Evolutionary conservation across 1,140 invertebrate species (phyloP), one percentile per base, ranked within the genome.

Genomic region (Pantala flavescens): DNA sequence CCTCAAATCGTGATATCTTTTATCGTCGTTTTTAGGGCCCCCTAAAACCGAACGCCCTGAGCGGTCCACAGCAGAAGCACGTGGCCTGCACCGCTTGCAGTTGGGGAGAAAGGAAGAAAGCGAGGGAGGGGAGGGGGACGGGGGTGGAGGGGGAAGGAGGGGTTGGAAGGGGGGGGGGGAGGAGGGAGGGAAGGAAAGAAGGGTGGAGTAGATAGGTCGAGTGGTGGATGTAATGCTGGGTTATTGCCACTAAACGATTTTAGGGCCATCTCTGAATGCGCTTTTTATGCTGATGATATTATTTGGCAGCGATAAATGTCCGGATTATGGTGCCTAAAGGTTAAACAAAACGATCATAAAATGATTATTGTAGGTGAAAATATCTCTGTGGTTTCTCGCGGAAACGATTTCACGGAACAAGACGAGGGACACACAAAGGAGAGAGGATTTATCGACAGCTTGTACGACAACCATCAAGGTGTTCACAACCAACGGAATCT

Each of bases 281-380:
- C 49, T 63, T 63, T 63, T 63, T 63, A 63, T 63, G 49, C 49
- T 63, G 49, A 63, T 63, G 49, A 63, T 63, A 63, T 63, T 63
- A 63, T 63, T 63, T 21, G 28, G 49, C 49, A 63, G n/a, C 12
- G 5, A 21, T 63, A 63, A 63, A 63, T 21, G 49, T 63, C 49
- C 49, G 14, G 49, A 21, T 63, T 63, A 63, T 63, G 12, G 49
- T 19, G 12, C 49, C 49, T 63, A 7, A 63, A 63, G n/a, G 49
- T 63, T 63, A 63, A 63, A 63, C 49, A 21, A 19, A 19, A 63
- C n/a, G 49, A 21, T 14, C n/a, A 14, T 63, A 63, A 19, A 21
- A 63, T 63, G 49, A 63, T 21, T 19, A 63, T 63, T 7, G 12
- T 16, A 63, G n/a, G 49, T 63, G 49, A 63, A 63, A 63, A 63